phyloP scores from a whole-genome alignment of 1,140 invertebrate genomes.

The Camponotus vicinus region DNA sequence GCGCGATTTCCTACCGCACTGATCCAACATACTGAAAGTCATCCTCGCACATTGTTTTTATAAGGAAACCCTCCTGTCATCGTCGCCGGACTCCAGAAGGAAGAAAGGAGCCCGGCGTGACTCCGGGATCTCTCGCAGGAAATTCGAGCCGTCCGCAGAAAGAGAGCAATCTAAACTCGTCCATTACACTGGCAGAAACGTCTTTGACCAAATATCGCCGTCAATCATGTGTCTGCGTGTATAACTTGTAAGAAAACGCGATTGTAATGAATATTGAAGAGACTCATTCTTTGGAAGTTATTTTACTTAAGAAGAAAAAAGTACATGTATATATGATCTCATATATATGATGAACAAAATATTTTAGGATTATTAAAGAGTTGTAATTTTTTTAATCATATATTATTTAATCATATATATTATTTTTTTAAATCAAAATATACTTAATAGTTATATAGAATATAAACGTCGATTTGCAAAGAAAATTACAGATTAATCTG shows the following conservation, averaged over 20 bases:
- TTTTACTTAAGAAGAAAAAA: neutral
- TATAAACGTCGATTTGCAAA: neutral
- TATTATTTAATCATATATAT: too few relatives aligned
- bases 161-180: neutral
- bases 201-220: neutral
- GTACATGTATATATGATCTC: too few relatives aligned
- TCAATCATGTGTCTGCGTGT: neutral
- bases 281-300: neutral
- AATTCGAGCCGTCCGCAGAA: conserved; percentile 50
- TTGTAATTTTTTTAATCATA: neutral
- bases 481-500: neutral
- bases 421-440: neutral
- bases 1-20: conserved; percentile 75
- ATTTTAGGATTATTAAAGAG: neutral
- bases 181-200: neutral
- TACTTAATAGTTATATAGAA: neutral
- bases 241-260: neutral
- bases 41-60: conserved; percentile 84
- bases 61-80: conserved; percentile 82
- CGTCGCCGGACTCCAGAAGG: conserved; percentile 53
- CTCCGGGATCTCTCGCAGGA: conserved; percentile 40
- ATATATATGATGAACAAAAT: neutral
- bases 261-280: conserved; percentile 9
- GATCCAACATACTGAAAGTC: conserved; percentile 76
- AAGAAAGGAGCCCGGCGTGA: conserved; percentile 52